These are phyloP conservation scores for Palloptera scutellata DNA, from an alignment of 2,888 invertebrate species.

Conservation along the genomic window DNA sequence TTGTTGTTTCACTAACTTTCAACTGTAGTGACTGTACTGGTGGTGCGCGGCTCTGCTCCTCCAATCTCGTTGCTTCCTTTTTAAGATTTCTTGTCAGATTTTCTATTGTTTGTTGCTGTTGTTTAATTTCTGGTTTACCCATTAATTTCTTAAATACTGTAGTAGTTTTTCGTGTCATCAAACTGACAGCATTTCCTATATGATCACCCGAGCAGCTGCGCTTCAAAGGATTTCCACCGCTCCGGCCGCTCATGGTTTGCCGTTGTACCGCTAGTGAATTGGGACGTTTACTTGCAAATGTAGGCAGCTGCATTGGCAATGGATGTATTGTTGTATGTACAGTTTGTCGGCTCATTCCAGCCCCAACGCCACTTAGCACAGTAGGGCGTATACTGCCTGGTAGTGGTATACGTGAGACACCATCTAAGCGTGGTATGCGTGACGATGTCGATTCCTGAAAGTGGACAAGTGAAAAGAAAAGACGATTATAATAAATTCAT, in stretches of 20 bases:
- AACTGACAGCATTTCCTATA: slow-evolving; percentile 54
- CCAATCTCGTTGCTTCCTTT: slow-evolving; percentile 34
- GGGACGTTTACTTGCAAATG: slow-evolving; percentile 45
- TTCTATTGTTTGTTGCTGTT: slow-evolving; percentile 32
- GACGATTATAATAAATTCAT: neutral
- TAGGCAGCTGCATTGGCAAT: slow-evolving; percentile 40
- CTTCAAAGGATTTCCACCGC: slow-evolving; percentile 45
- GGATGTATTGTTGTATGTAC: slow-evolving; percentile 23
- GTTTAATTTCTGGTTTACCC: slow-evolving; percentile 42
- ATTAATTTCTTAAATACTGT: slow-evolving; percentile 57
- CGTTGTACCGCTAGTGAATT: slow-evolving; percentile 28
- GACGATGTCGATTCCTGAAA: slow-evolving; percentile 60
- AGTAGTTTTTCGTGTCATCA: slow-evolving; percentile 55
- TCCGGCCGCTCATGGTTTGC: too few relatives aligned
- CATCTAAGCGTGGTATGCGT: slow-evolving; percentile 60
- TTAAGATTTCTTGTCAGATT: slow-evolving; percentile 19
- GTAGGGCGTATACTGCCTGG: slow-evolving; percentile 51
- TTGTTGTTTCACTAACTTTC: neutral
- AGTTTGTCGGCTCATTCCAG: slow-evolving; percentile 36
- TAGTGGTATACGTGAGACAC: slow-evolving; percentile 58
- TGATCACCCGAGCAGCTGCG: slow-evolving; percentile 56
- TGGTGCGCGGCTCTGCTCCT: slow-evolving; percentile 31
- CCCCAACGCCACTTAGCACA: slow-evolving; percentile 24
- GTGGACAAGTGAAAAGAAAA: slow-evolving; percentile 1
- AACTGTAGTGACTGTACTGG: slow-evolving; percentile 3